phyloP scores from a whole-genome alignment of 2,797 vertebrate species.

The Sylvilagus floridanus region DNA sequence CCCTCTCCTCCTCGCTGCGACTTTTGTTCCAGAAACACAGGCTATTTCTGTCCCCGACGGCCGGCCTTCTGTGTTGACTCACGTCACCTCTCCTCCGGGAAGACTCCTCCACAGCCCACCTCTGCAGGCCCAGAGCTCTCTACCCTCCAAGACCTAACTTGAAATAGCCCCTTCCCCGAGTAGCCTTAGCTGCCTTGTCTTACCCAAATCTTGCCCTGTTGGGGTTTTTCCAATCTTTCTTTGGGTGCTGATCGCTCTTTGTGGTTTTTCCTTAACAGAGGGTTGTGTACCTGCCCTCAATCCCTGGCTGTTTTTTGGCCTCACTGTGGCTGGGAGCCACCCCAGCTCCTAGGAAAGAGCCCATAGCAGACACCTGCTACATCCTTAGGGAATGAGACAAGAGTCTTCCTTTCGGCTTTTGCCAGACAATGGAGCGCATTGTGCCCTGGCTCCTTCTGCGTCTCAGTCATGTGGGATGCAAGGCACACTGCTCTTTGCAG shows the following conservation, averaged over 20 bases:
- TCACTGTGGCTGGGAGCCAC: neutral
- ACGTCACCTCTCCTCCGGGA: neutral
- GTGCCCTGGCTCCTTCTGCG: conserved; percentile 1
- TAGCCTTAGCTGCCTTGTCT: neutral
- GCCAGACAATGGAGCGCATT: neutral
- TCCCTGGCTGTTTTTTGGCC: neutral
- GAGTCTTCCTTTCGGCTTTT: neutral
- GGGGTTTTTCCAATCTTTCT: neutral
- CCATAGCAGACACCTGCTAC: accelerated
- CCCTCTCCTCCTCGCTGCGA: neutral
- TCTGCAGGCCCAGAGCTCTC: neutral
- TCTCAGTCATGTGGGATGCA: neutral
- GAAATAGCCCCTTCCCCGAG: neutral
- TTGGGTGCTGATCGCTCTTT: neutral
- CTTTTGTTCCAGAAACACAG: neutral
- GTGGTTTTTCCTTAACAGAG: neutral
- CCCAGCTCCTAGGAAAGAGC: neutral
- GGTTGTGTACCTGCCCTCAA: neutral
- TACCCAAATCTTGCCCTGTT: neutral
- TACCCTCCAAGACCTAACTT: neutral
- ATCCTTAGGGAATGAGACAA: accelerated
- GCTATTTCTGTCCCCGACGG: neutral
- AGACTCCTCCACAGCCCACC: neutral
- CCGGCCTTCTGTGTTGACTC: neutral
- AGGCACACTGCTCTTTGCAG: conserved; percentile 36